Evolutionary conservation across 2,113 vertebrate species (phyloP).

Genomic region (Crotalus horridus): DNA sequence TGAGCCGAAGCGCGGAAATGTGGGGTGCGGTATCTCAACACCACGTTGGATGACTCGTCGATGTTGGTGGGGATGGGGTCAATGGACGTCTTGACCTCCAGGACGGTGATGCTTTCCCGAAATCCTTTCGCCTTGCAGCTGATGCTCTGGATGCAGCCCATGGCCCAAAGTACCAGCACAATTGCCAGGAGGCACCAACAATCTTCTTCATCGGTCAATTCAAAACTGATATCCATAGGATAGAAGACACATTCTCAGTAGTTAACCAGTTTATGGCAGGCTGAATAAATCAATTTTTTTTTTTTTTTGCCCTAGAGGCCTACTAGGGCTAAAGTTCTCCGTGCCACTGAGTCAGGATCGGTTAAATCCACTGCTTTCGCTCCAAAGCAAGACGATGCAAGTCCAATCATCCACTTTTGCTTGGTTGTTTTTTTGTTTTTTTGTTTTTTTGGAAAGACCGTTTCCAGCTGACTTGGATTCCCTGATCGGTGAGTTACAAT

Average conservation of each 20-base stretch:
- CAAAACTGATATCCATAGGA: conserved; percentile 71
- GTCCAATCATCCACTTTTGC: conserved; percentile 46
- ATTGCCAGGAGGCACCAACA: conserved; percentile 80
- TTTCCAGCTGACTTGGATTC: conserved; percentile 56
- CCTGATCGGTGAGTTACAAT: conserved; percentile 44
- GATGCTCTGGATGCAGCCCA: conserved; percentile 99
- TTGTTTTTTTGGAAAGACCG: no score
- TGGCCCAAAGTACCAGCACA: conserved; percentile 79
- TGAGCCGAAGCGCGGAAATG: conserved; percentile 92
- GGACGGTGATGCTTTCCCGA: conserved; percentile 88
- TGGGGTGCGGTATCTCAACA: conserved; percentile 94
- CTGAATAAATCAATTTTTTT: not conserved
- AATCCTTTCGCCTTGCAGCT: conserved; percentile 95
- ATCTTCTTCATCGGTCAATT: conserved; percentile 57
- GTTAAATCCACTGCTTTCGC: not conserved
- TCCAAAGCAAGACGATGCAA: conserved; percentile 49
- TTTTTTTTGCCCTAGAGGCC: not conserved
- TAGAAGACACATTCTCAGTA: conserved; percentile 50
- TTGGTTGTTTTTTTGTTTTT: not conserved
- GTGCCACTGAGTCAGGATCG: conserved; percentile 33
- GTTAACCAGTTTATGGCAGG: not conserved
- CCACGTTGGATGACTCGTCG: conserved; percentile 93
- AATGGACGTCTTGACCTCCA: conserved; percentile 92
- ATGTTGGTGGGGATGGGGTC: conserved; percentile 94
- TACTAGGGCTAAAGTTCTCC: not conserved